Percentiles rank a stretch among this genome's conserved stretches.
Evolutionary conservation across 2,888 invertebrate species (phyloP).

Genomic region (Lasius platythorax): DNA sequence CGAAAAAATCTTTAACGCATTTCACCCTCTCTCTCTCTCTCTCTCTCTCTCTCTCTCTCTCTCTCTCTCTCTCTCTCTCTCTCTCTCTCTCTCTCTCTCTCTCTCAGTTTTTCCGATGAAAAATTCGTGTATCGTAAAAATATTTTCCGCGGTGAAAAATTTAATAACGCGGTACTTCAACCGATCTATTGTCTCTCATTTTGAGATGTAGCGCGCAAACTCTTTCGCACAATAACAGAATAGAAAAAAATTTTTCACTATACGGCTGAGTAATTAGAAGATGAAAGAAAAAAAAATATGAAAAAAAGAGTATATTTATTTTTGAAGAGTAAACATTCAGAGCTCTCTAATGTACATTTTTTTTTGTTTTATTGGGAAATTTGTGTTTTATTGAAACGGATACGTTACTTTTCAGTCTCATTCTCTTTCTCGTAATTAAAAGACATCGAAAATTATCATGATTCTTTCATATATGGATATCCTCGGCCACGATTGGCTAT

Average conservation of each 20-base stretch:
- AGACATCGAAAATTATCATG: not conserved
- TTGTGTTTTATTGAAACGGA: constrained; percentile 2
- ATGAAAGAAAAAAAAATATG: not conserved
- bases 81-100: not conserved
- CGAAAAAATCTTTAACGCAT: not conserved
- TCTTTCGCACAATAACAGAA: not conserved
- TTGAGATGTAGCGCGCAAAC: not conserved
- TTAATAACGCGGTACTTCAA: constrained; percentile 24
- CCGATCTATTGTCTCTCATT: constrained; percentile 13
- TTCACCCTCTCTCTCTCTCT: not conserved
- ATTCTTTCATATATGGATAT: not conserved
- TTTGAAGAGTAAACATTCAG: not conserved
- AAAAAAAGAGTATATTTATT: constrained; percentile 12
- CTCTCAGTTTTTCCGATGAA: constrained; percentile 7
- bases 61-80: not conserved
- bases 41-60: not conserved
- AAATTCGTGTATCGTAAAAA: constrained; percentile 25
- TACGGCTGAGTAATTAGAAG: not conserved
- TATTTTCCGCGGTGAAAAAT: constrained; percentile 37
- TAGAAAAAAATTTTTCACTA: constrained; percentile 11
- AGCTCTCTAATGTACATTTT: not conserved
- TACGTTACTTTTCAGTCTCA: not conserved
- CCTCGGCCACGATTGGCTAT: not conserved
- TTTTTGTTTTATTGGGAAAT: not conserved
- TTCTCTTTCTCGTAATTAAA: constrained; percentile 18